A percentile compares a stretch with the other conserved stretches of the same genome.
These are phyloP conservation scores for Eueides isabella DNA, from an alignment of 1,140 invertebrate genomes.

Conservation along the genomic window DNA sequence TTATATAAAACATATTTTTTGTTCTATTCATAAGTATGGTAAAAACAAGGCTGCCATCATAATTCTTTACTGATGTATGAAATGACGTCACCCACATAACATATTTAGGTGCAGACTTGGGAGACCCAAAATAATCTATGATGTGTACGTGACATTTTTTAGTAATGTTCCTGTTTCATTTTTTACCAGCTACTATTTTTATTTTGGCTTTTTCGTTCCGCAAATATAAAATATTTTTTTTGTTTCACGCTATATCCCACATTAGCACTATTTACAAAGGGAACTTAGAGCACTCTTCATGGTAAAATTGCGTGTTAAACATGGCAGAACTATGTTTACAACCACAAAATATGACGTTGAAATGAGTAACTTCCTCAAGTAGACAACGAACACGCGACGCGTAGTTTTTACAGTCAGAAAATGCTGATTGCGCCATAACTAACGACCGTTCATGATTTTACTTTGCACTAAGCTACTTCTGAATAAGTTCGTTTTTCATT, in stretches of 20 bases:
- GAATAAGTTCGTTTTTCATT: too few relatives aligned
- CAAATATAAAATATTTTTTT: not conserved
- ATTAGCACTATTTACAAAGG: not conserved
- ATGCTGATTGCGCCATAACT: too few relatives aligned
- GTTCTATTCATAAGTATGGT: not conserved
- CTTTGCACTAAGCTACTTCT: too few relatives aligned
- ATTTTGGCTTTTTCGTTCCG: not conserved
- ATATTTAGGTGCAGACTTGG: constrained; percentile 3
- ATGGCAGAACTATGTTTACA: too few relatives aligned
- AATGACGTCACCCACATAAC: constrained; percentile 2
- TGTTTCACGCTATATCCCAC: too few relatives aligned
- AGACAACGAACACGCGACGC: too few relatives aligned
- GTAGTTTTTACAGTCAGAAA: too few relatives aligned
- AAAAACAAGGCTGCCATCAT: not conserved
- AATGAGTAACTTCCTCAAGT: too few relatives aligned
- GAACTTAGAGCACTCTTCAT: not conserved
- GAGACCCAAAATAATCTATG: constrained; percentile 11
- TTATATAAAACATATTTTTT: too few relatives aligned
- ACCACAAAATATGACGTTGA: too few relatives aligned
- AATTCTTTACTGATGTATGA: not conserved
- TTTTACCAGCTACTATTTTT: constrained; percentile 5
- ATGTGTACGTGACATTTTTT: constrained; percentile 6
- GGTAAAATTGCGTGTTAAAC: too few relatives aligned
- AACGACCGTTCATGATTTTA: too few relatives aligned
- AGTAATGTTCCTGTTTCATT: not conserved